Evolutionary conservation across 1,140 invertebrate species (phyloP), one percentile per base, ranked within the genome.

Genomic region (Thereuonema tuberculata): DNA sequence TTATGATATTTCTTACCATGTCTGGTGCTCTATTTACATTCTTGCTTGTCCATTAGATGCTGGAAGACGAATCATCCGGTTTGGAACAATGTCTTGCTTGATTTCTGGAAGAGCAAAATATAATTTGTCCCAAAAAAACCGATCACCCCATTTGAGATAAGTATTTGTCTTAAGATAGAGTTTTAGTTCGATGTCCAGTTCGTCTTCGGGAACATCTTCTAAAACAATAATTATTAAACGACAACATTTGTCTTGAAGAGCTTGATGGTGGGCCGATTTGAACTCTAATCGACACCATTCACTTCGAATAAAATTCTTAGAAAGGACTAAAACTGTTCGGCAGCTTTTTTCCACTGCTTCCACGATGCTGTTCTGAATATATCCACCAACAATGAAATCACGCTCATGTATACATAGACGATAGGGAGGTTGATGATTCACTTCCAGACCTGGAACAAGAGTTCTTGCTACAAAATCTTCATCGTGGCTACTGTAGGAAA

Each of bases 201-300:
- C 88, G 47, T 85, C 79, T 59, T 85, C 83, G 31, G 86, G 85
- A 56, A 91, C 75, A 63, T 88, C 89, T 52, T 92, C 74, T 12
- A 92, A 76, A 60, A 95, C 83, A 49, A 95, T 84, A 57, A 95
- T 89, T 49, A 94, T 78, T 65, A 88, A 79, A 26, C 67, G 65
- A 55, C 65, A 60, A 2, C 58, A 56, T 20, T 50, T 62, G 52
- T 69, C 66, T 25, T 65, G 59, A 0, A 71, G 62, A 50, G 69
- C 85, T 68, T 91, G 88, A 69, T 89, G 86, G 17, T 94, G 78
- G 1, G 92, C 90, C 49, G 84, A 84, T 74, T 92, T 92, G 72
- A 94, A 92, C 74, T 95, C 92, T 69, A 91, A 92, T 58, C 89
- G 81, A 65, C 87, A 85, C 92, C 92, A 96, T 75, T 95, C 90